Conservation (phyloP, 2,888 invertebrate genomes). For the Cyclophora punctaria region DNA sequence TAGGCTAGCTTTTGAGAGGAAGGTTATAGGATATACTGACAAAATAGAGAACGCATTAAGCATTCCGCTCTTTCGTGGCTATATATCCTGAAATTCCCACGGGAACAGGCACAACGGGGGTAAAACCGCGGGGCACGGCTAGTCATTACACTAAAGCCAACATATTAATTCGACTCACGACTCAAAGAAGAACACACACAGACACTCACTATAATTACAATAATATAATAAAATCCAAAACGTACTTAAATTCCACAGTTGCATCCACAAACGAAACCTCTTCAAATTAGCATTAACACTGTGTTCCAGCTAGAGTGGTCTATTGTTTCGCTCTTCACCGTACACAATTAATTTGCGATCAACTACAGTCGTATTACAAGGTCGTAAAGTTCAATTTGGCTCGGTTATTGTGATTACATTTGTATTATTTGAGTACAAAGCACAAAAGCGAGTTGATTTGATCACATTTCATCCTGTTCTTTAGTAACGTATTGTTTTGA, state of each 20-base stretch:
- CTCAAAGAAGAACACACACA: constrained; percentile 1
- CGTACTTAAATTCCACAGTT: constrained; percentile 24
- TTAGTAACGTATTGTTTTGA: constrained; percentile 35
- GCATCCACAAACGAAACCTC: constrained; percentile 30
- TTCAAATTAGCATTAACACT: constrained; percentile 55
- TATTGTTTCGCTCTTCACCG: constrained; percentile 44
- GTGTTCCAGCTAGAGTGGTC: constrained; percentile 42
- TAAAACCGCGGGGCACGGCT: neutral
- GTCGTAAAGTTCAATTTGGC: constrained; percentile 18
- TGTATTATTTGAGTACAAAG: constrained; percentile 19
- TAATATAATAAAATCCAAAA: constrained; percentile 1
- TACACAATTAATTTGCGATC: constrained; percentile 15
- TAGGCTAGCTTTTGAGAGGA: no score
- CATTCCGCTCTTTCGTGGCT: no score
- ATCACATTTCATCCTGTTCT: constrained; percentile 46
- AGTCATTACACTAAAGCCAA: constrained; percentile 4
- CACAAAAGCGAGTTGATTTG: constrained; percentile 50
- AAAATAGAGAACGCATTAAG: no score
- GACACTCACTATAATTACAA: neutral
- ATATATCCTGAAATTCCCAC: no score
- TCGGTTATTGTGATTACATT: neutral
- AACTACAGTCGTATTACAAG: constrained; percentile 7
- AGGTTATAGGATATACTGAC: no score
- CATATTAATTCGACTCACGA: constrained; percentile 1
- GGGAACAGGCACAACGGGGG: no score